Conservation (phyloP, 2,888 invertebrate species). For the Dryococelus australis region DNA sequence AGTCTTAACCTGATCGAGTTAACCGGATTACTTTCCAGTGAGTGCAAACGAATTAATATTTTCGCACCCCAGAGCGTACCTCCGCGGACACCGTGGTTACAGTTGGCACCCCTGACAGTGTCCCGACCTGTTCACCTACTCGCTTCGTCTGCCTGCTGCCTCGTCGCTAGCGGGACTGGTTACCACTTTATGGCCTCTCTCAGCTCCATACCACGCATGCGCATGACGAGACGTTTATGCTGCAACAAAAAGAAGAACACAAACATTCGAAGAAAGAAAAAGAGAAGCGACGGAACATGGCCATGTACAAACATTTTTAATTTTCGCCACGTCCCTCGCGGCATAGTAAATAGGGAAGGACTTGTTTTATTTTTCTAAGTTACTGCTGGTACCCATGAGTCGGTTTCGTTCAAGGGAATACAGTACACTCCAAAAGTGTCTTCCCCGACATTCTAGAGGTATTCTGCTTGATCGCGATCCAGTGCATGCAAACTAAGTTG, state of each 20-base stretch:
- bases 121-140: neutral
- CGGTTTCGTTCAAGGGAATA: no score
- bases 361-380: no score
- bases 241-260: neutral
- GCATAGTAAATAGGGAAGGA: neutral
- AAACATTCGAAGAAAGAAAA: no score
- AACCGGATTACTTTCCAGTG: no score
- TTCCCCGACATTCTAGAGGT: no score
- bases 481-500: no score
- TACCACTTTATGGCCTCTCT: neutral
- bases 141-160: neutral
- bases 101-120: neutral
- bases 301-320: neutral
- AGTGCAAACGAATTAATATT: neutral
- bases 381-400: no score
- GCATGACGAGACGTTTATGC: neutral
- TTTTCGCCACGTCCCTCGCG: neutral
- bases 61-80: neutral
- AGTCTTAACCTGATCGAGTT: no score
- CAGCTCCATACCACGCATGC: neutral
- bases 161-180: conserved; percentile 1
- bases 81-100: neutral
- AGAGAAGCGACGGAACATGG: no score
- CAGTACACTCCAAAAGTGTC: no score
- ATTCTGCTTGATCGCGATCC: no score